Percentiles rank a stretch among this genome's conserved stretches.
phyloP scores from a whole-genome alignment of 1,140 invertebrate species.

The Diabrotica undecimpunctata region DNA sequence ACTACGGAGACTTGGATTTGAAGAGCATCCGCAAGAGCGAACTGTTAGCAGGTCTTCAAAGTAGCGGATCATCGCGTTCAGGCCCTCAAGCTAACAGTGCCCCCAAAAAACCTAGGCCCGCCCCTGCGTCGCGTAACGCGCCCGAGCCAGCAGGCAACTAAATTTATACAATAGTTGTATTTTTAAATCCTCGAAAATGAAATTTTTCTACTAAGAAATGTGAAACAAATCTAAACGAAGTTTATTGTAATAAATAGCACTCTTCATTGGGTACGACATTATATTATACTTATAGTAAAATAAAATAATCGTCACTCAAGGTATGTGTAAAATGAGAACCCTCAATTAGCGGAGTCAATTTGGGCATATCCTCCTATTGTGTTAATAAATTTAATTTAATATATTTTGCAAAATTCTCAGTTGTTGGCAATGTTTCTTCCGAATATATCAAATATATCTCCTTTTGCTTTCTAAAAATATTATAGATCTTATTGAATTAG shows the following conservation, averaged over 20 bases:
- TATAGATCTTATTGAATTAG: not conserved
- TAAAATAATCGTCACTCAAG: too few species aligned
- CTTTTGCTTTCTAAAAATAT: not conserved
- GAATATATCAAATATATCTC: not conserved
- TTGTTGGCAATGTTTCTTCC: too few species aligned
- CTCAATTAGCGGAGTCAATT: too few species aligned
- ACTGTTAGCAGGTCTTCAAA: constrained; percentile 72
- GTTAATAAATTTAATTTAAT: too few species aligned
- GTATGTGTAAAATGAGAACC: too few species aligned
- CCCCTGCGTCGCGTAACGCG: constrained; percentile 38
- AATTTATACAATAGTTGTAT: not conserved
- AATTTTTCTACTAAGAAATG: not conserved
- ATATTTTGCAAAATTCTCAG: too few species aligned
- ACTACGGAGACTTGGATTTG: constrained; percentile 90
- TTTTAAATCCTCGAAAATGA: not conserved
- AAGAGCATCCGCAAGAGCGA: constrained; percentile 91
- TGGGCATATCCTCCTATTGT: too few species aligned
- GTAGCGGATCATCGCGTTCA: constrained; percentile 55
- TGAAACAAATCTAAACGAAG: not conserved
- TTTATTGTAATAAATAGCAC: not conserved
- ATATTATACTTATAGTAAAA: too few species aligned
- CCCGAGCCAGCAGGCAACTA: constrained; percentile 38
- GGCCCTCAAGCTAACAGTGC: constrained; percentile 18
- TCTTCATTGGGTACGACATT: not conserved
- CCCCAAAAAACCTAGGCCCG: constrained; percentile 41